Percentiles rank a stretch among this genome's conserved stretches.
Conservation (phyloP, 1,140 invertebrate species). For the Brachionus sp. region DNA sequence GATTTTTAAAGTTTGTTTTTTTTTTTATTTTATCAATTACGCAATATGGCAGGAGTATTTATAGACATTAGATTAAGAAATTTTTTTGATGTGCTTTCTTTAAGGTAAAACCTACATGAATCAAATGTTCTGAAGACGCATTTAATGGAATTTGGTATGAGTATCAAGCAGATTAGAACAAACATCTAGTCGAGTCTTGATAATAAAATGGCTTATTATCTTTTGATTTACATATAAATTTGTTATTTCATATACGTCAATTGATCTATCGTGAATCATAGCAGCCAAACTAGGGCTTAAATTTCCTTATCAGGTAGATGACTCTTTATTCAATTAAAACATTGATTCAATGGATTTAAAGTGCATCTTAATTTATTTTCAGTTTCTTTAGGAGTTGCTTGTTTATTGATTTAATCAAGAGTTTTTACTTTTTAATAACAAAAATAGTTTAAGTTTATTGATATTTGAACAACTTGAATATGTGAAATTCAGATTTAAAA, state of each 20-base stretch:
- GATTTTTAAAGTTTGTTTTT: background rate
- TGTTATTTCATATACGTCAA: background rate
- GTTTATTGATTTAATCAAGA: background rate
- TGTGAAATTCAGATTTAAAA: too few relatives aligned
- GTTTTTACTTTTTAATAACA: background rate
- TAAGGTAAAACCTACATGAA: background rate
- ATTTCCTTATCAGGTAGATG: background rate
- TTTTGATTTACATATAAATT: background rate
- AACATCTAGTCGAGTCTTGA: background rate
- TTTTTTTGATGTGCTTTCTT: background rate
- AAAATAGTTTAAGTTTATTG: too few relatives aligned
- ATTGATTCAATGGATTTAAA: too few relatives aligned
- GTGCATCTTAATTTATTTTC: background rate
- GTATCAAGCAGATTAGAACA: background rate
- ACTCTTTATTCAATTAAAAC: background rate
- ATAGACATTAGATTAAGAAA: background rate
- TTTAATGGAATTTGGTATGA: background rate
- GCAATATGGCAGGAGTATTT: background rate
- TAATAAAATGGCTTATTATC: background rate
- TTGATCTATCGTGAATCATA: background rate
- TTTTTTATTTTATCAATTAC: background rate
- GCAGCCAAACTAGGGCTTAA: background rate
- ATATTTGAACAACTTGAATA: too few relatives aligned
- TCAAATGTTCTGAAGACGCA: slow-evolving; percentile 23
- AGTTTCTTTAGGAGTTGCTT: background rate